Percentiles rank a stretch among this genome's conserved stretches.
Conservation (phyloP, 2,797 vertebrate genomes). For the Manis pentadactyla region DNA sequence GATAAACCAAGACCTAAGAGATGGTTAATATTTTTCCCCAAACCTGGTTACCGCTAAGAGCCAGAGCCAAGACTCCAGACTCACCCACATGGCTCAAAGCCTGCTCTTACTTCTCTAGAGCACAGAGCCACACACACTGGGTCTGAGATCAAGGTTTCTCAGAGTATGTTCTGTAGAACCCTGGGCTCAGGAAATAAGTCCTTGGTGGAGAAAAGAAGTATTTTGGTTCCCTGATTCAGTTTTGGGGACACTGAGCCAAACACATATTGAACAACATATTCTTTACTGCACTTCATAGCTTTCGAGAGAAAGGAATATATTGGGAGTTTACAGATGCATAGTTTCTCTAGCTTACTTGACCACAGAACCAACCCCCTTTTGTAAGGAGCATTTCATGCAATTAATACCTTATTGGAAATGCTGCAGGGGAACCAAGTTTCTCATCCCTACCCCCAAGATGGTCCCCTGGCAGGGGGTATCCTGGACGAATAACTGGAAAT, state of each 20-base stretch:
- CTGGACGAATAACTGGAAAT: not conserved
- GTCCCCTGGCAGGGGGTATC: not conserved
- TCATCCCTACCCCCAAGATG: not conserved
- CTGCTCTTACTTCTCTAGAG: accelerated
- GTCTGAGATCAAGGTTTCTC: not conserved
- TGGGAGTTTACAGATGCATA: not conserved
- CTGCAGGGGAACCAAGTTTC: not conserved
- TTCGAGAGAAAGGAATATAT: not conserved
- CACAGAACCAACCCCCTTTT: not conserved
- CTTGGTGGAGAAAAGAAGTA: too few relatives aligned
- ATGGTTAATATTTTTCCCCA: not conserved
- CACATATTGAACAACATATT: not conserved
- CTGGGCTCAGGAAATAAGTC: not conserved
- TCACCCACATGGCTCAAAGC: not conserved
- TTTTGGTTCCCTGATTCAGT: not conserved
- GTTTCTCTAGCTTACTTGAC: not conserved
- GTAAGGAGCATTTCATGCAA: not conserved
- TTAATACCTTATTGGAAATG: not conserved
- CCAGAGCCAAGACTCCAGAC: not conserved
- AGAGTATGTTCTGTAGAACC: not conserved
- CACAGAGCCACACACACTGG: not conserved
- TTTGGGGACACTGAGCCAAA: not conserved
- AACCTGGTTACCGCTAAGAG: not conserved
- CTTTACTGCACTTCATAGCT: not conserved
- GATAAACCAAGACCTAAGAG: not conserved